Evolutionary conservation across 2,797 vertebrate species (phyloP), one percentile per base, ranked within the genome.

Genomic region (Artibeus jamaicensis): DNA sequence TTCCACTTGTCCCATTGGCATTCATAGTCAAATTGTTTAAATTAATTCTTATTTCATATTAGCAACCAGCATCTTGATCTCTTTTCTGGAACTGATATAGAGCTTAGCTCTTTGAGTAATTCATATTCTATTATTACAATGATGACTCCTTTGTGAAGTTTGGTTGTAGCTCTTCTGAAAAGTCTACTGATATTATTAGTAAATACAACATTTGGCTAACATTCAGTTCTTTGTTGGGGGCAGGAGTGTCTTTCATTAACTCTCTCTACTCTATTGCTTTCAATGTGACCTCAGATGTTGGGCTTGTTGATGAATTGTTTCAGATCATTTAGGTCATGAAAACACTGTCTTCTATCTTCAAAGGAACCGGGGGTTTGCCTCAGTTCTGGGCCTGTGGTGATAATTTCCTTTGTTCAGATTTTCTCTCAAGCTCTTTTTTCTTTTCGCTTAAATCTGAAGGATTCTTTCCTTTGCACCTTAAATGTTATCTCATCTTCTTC

Each of bases 401-500:
- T 55, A 11, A 22, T 65, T 89, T 76, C 34, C 68, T 91, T 50
- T 59, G 89, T 74, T 71, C 34, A 42, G 78, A 68, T 94, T 90
- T 94, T 79, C 82, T 90, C 93, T 90, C 77, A 87, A 74, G 70
- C 68, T 94, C 81, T 79, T 96, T 39, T 87, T 93, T 87, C 82
- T 78, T 71, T 67, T 86, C 18, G 68, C 48, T 55, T 73, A 53
- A 96, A 92, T 92, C 88, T 92, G 85, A 95, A 92, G 21, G 76
- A 44, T 83, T 95, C 81, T 95, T 95, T 90, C 92, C 88, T 97
- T 53, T 68, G 46, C 53, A 79, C 82, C 70, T 93, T 59, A 92
- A 89, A 79, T 96, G 93, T 89, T 89, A 83, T 83, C 68, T 57
- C 70, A 22, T 89, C 48, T 84, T 93, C 67, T 81, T 85, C 92